Base-by-base conservation (phyloP, 2,113 vertebrate genomes). In the Corythornis vintsioides region DNA sequence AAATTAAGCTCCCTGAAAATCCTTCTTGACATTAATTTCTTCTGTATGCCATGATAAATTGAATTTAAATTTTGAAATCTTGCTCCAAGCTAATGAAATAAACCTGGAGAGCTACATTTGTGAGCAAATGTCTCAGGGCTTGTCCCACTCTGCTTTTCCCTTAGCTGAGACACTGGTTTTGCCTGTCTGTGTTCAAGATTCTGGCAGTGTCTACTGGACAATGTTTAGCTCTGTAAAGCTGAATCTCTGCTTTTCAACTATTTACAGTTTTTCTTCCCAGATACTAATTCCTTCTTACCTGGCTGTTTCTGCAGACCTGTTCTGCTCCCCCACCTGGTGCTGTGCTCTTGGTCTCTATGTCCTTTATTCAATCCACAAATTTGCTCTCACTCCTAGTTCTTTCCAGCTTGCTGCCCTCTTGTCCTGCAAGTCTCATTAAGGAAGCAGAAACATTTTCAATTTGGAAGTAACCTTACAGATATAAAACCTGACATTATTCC, bases 161-260 rank as follows among this genome's bases (percentile, higher is more conserved):
- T 85, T 88, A 81, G 64, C 80, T 43, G 64, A 71, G 47, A 60
- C 25, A 43, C 80, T 74, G 60, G 60, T 94, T 96, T 83, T 83
- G 43, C 92, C 88, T 81, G 76, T 81, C 92, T 60, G 35, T 75
- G 13, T 72, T 93, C 4, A n/a, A 86, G 47, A 43, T 55, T 70
- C 52, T 92, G 76, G 26, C 38, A 83, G 40, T 53, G 14, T 47
- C 56, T 63, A 14, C 11, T 42, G 40, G 76, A 11, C 18, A 60
- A 9, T 3, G 4, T 45, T 67, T 40, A 76, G 35, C 38, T 92
- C 40, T 80, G 65, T 66, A 22, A 38, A 59, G 56, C 65, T 90
- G 33, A 63, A 70, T 83, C 15, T 88, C 56, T 86, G 38, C 75
- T 94, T 78, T 67, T 66, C n/a, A 72, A 75, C 71, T 45, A 9